Conservation (phyloP, 2,797 vertebrate species). For the Clarias fuscus region DNA sequence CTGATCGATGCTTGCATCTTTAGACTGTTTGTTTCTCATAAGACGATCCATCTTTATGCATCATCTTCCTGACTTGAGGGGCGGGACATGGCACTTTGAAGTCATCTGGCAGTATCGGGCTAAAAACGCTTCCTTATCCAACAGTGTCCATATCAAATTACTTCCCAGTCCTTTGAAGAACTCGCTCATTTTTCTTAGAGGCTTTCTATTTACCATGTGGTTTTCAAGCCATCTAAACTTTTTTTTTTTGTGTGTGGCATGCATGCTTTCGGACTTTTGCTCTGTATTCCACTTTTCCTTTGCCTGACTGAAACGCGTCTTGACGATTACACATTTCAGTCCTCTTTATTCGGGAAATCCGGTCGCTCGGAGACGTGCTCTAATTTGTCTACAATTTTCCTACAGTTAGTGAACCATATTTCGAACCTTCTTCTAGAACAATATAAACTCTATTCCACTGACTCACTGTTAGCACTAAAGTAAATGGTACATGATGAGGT, state of each 20-base stretch:
- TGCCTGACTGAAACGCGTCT: slow-evolving; percentile 19
- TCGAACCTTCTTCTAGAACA: slow-evolving; percentile 26
- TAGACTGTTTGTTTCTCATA: slow-evolving; percentile 13
- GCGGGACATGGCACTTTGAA: slow-evolving; percentile 42
- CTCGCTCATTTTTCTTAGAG: slow-evolving; percentile 47
- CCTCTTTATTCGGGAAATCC: slow-evolving; percentile 19
- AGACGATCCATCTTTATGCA: slow-evolving; percentile 21
- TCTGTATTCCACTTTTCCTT: slow-evolving; percentile 18
- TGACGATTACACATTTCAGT: slow-evolving; percentile 25
- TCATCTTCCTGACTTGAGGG: slow-evolving; percentile 27
- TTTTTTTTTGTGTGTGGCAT: slow-evolving; percentile 7
- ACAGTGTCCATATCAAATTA: slow-evolving; percentile 49
- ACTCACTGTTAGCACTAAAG: slow-evolving; percentile 40
- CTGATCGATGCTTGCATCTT: background rate
- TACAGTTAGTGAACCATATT: slow-evolving; percentile 11
- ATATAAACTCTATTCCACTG: slow-evolving; percentile 32
- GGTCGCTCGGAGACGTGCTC: background rate
- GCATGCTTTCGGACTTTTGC: slow-evolving; percentile 9
- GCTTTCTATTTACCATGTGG: slow-evolving; percentile 45
- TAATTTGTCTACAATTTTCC: background rate
- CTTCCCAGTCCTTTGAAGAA: slow-evolving; percentile 47
- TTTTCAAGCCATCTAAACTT: slow-evolving; percentile 38
- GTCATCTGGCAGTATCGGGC: slow-evolving; percentile 38
- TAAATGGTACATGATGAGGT: slow-evolving; percentile 42
- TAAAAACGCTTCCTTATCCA: slow-evolving; percentile 47